A percentile compares a stretch with the other conserved stretches of the same genome.
Conservation (phyloP, 1,140 invertebrate genomes). For the Dreissena rostriformis region DNA sequence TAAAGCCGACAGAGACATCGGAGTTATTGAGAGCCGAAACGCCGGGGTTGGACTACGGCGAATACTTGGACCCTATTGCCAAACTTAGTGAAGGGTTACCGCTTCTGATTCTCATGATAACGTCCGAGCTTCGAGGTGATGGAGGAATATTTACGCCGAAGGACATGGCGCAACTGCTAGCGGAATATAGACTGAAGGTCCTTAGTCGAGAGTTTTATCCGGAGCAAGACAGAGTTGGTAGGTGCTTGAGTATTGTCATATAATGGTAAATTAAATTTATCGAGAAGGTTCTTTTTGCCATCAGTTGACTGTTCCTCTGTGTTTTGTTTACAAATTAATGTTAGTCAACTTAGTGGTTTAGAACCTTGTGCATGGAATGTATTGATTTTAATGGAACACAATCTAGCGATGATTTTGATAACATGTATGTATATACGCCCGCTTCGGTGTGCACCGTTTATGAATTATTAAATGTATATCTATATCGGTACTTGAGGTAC, state of each 20-base stretch:
- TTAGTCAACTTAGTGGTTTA: too few species aligned
- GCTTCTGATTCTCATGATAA: conserved; percentile 40
- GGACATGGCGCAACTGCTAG: conserved; percentile 37
- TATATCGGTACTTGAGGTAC: too few species aligned
- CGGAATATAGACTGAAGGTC: conserved; percentile 26
- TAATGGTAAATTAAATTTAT: too few species aligned
- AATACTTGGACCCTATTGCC: conserved; percentile 17
- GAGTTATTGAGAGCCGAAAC: conserved; percentile 23
- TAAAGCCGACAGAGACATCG: conserved; percentile 8
- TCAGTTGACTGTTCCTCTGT: too few species aligned
- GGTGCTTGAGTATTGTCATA: neutral
- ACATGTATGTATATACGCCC: too few species aligned
- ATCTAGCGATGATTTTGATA: too few species aligned
- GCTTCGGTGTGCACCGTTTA: too few species aligned
- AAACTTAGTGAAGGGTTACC: conserved; percentile 47
- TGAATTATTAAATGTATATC: too few species aligned
- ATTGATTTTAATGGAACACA: too few species aligned
- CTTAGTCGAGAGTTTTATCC: conserved; percentile 51
- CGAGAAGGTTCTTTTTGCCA: too few species aligned
- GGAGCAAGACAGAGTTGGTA: conserved; percentile 43
- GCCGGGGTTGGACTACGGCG: conserved; percentile 10
- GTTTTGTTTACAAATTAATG: too few species aligned
- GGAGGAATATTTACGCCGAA: conserved; percentile 24
- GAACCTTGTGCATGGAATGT: too few species aligned
- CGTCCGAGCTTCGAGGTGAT: conserved; percentile 35